phyloP scores from a whole-genome alignment of 2,888 invertebrate genomes.

The Saturnia japonica region DNA sequence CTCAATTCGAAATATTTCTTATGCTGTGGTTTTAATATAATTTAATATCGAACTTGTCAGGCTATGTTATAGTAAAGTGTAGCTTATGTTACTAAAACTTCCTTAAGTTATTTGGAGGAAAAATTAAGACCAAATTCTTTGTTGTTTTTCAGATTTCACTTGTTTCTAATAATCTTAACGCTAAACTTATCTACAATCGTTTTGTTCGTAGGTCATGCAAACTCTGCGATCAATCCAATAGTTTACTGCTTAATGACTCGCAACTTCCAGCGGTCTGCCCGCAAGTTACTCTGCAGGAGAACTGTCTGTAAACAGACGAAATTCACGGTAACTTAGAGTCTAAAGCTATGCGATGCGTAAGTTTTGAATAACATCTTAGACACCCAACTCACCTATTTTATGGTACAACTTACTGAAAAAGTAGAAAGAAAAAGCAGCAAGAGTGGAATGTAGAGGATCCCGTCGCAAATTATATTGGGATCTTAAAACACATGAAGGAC shows the following conservation, averaged over 20 bases:
- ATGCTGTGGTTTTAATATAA: not conserved
- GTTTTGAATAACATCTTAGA: not conserved
- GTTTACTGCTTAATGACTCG: conserved; percentile 89
- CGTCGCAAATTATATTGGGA: too few species aligned
- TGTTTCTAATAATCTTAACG: not conserved
- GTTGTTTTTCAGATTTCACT: not conserved
- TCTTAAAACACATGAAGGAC: too few species aligned
- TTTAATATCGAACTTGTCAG: not conserved
- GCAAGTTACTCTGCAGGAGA: conserved; percentile 78
- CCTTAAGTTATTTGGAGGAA: not conserved
- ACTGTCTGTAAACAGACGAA: conserved; percentile 62
- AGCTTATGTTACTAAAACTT: not conserved
- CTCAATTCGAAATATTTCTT: too few species aligned
- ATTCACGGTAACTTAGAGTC: conserved; percentile 54
- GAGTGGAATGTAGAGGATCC: too few species aligned
- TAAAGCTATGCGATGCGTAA: not conserved
- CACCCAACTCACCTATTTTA: too few species aligned
- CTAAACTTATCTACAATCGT: not conserved
- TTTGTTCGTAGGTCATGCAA: conserved; percentile 83
- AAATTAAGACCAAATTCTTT: not conserved
- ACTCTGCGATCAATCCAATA: conserved; percentile 88
- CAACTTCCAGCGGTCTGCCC: conserved; percentile 85
- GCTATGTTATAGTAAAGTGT: too few species aligned
- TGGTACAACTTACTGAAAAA: too few species aligned
- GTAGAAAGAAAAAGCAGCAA: too few species aligned